phyloP scores from a whole-genome alignment of 2,888 invertebrate species.

The Synanthedon tipuliformis region DNA sequence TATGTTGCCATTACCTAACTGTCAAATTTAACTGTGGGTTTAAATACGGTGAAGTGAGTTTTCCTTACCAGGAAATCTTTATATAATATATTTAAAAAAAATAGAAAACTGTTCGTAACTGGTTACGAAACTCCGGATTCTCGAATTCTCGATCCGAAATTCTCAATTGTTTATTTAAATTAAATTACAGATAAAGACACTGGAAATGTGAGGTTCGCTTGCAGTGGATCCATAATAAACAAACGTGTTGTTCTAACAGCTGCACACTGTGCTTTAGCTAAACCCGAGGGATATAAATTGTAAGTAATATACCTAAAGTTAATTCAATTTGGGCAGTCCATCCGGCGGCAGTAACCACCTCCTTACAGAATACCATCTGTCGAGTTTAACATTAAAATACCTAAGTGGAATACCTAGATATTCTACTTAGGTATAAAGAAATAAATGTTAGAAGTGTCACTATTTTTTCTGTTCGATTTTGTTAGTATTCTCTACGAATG shows the following conservation, averaged over 20 bases:
- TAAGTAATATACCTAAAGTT: conserved; percentile 46
- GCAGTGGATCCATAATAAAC: conserved; percentile 79
- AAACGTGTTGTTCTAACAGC: conserved; percentile 76
- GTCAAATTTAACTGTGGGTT: too few species aligned
- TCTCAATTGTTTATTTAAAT: conserved; percentile 3
- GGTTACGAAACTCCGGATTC: too few species aligned
- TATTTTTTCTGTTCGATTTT: neutral
- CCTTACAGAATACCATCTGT: too few species aligned
- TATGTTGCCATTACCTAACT: too few species aligned
- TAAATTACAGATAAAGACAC: conserved; percentile 72
- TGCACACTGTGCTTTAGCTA: conserved; percentile 83
- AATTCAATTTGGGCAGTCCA: too few species aligned
- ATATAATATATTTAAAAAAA: neutral
- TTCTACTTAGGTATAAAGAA: too few species aligned
- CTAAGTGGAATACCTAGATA: too few species aligned
- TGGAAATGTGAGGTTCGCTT: conserved; percentile 79
- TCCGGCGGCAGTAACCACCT: too few species aligned
- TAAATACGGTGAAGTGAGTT: neutral
- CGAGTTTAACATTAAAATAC: too few species aligned
- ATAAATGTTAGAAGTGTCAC: too few species aligned
- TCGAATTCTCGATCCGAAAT: too few species aligned
- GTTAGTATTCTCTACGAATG: neutral
- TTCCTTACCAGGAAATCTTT: neutral
- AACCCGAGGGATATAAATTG: conserved; percentile 81
- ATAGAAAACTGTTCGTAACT: neutral